phyloP scores from a whole-genome alignment of 64 coral and sea anemone genomes.

The Orbicella faveolata region DNA sequence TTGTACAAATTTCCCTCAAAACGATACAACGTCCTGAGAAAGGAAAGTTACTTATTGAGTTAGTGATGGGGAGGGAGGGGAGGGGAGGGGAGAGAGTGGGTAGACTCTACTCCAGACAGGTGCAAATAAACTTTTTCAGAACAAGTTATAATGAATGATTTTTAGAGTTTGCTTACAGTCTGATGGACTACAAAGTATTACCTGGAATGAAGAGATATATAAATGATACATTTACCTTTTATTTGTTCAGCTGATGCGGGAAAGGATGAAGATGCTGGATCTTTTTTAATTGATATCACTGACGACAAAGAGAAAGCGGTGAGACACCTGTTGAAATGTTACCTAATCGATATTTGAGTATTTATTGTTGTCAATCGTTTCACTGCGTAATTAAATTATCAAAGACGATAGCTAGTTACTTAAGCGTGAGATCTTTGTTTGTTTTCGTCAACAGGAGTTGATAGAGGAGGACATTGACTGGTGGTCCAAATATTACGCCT shows the following conservation, averaged over 20 bases:
- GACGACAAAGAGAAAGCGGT: slow-evolving; percentile 20
- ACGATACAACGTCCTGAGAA: too few relatives aligned
- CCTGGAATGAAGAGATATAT: not conserved
- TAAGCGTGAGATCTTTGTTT: not conserved
- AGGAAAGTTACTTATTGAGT: too few relatives aligned
- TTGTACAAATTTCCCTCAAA: too few relatives aligned
- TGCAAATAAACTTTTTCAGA: too few relatives aligned
- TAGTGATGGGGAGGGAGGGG: too few relatives aligned
- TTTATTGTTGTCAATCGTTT: too few relatives aligned
- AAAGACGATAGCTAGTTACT: not conserved
- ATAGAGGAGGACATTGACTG: slow-evolving; percentile 73
- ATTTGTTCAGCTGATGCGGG: not conserved
- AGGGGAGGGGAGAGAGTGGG: too few relatives aligned
- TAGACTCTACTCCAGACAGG: too few relatives aligned
- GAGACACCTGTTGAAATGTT: not conserved
- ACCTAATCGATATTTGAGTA: not conserved
- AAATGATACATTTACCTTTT: not conserved
- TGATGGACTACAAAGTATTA: not conserved
- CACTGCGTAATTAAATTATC: too few relatives aligned
- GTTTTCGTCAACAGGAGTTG: not conserved
- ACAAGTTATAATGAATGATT: not conserved
- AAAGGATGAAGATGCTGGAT: not conserved
- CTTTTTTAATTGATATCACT: not conserved
- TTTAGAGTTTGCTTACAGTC: not conserved
- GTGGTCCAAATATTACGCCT: slow-evolving; percentile 88